Base-by-base conservation (phyloP, 2,888 invertebrate species). In the Brachycybe producta region DNA sequence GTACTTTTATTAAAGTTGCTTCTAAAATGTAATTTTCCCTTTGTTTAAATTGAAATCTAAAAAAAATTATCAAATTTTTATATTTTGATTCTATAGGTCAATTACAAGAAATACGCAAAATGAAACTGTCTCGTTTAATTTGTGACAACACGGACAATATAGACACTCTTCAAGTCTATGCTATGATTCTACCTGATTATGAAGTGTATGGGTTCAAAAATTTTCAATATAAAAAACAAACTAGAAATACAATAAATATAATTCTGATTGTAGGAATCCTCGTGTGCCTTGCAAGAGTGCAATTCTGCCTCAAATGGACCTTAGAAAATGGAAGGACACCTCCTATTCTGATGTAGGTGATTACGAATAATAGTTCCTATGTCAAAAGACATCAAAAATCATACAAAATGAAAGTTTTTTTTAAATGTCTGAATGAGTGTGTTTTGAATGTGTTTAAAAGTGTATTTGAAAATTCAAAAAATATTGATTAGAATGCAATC, bases 141-240 rank as follows among this genome's bases (percentile, higher is more conserved):
- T 71, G 71, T 56, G 70, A 70, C 54, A 67, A 67, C 50, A 62
- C 65, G 2, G 70, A 71, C 55, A 62, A 66, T 52, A 64, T 71
- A 28, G 62, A 66, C 28, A 64, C 63, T 5, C 60, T 70, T 30
- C 71, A 71, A 56, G 59, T 88, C 13, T 90, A 87, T 67, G 87
- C 88, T 1, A 86, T 90, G 85, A 86, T 90, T 27, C 70, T 88
- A 61, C 86, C 90, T 2, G 88, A 90, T 70, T 88, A 88, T 64
- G 86, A 88, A 75, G 77, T 88, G 90, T 90, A 75, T 15, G 1
- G 17, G 8, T 34, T 44, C 2, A 40, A 40, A 42, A 19, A 19
- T 5, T 38, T 11, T 7, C 13, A 40, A 7, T 45, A 45, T 44
- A 43, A n/a, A 8, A 43, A 44, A 8, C 11, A 13, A 43, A 43